Conservation (phyloP, 2,888 invertebrate species). For the Tenthredo scrophulariae region DNA sequence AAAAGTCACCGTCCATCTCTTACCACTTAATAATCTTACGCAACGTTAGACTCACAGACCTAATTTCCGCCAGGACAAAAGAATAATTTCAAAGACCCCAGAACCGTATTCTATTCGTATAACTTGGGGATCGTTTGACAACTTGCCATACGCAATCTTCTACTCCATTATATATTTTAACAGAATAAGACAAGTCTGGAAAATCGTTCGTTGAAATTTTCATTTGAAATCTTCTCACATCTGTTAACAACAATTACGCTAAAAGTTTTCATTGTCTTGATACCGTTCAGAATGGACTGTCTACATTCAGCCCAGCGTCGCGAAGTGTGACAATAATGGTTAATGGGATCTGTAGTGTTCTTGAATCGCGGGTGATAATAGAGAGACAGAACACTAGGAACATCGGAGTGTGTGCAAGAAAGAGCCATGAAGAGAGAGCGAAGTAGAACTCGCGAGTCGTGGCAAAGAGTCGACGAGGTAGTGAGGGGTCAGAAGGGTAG, state of each 20-base stretch:
- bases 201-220: not conserved
- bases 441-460: not conserved
- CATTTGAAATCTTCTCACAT: conserved; percentile 15
- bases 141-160: not conserved
- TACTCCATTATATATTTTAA: not conserved
- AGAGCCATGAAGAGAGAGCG: not conserved
- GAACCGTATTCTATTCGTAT: not conserved
- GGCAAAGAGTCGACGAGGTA: not conserved
- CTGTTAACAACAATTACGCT: conserved; percentile 11
- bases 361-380: conserved; percentile 15
- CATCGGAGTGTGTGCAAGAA: conserved; percentile 28
- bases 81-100: not conserved
- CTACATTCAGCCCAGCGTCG: not conserved
- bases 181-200: not conserved
- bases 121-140: not conserved
- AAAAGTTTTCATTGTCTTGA: conserved; percentile 22
- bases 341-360: conserved; percentile 39
- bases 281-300: conserved; percentile 18
- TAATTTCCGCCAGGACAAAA: not conserved
- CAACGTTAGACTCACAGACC: not conserved
- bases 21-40: not conserved
- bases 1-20: not conserved
- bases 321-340: conserved; percentile 38
- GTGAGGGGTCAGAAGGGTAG: conserved; percentile 2
- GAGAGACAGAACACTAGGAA: conserved; percentile 37